A percentile compares a stretch with the other conserved stretches of the same genome.
These are phyloP conservation scores for Omphaloscelis lunosa DNA, from an alignment of 2,888 invertebrate species.

Conservation along the genomic window DNA sequence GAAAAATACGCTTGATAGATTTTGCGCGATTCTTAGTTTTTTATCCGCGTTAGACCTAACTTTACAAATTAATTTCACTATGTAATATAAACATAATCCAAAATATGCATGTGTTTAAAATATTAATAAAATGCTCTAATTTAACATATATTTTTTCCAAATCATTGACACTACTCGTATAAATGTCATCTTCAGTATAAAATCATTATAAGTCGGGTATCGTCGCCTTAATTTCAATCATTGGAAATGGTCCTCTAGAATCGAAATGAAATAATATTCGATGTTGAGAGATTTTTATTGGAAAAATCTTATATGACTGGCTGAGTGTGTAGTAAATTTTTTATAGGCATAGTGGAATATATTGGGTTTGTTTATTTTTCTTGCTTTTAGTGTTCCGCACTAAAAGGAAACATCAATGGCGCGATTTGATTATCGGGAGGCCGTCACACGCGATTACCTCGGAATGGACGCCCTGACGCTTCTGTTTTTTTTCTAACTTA, in stretches of 20 bases:
- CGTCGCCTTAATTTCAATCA: constrained; percentile 38
- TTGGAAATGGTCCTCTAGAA: constrained; percentile 23
- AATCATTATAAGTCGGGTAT: too few relatives aligned
- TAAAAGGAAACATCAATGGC: constrained; percentile 45
- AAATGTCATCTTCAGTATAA: too few relatives aligned
- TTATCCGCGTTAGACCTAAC: too few relatives aligned
- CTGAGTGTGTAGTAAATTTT: constrained; percentile 30
- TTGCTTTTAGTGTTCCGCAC: constrained; percentile 27
- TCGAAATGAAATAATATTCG: constrained; percentile 43
- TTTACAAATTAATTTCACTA: too few relatives aligned
- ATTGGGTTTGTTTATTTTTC: constrained; percentile 44
- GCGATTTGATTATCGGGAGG: constrained; percentile 51
- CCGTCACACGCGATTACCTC: constrained; percentile 28
- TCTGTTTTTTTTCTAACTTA: not conserved
- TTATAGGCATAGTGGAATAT: constrained; percentile 9
- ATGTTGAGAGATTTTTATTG: constrained; percentile 45
- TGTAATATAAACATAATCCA: too few relatives aligned
- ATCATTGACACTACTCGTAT: too few relatives aligned
- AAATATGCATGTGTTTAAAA: too few relatives aligned
- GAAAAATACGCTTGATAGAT: too few relatives aligned
- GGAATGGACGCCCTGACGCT: not conserved
- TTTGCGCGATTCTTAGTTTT: too few relatives aligned
- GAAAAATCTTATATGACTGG: constrained; percentile 37
- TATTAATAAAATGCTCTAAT: too few relatives aligned
- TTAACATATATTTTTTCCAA: too few relatives aligned